phyloP scores from a whole-genome alignment of 2,888 invertebrate species.

The Sarcophaga carnaria region DNA sequence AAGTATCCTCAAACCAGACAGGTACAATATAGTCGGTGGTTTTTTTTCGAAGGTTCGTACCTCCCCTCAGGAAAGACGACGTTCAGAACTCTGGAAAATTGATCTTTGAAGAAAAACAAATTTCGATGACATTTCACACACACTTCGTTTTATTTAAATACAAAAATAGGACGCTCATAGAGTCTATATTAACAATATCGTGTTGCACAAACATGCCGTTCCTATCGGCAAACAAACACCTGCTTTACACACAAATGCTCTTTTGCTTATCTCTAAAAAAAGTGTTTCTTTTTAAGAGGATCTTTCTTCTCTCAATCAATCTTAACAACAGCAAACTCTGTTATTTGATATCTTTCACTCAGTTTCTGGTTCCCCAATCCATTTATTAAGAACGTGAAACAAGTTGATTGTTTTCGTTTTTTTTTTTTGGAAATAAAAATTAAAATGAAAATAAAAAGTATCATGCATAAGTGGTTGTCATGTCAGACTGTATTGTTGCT shows the following conservation, averaged over 20 bases:
- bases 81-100: no score
- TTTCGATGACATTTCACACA: no score
- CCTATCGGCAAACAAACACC: constrained; percentile 12
- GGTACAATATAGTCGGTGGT: no score
- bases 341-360: constrained; percentile 62
- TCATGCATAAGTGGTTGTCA: constrained; percentile 59
- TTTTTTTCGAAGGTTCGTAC: no score
- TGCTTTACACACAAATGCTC: constrained; percentile 31
- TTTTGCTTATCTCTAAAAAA: constrained; percentile 8
- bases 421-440: background rate
- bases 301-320: background rate
- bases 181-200: no score
- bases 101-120: no score
- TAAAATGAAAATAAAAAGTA: constrained; percentile 42
- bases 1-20: no score
- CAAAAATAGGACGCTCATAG: no score
- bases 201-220: no score
- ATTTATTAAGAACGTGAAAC: constrained; percentile 40
- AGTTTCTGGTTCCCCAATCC: background rate
- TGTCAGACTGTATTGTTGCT: constrained; percentile 22
- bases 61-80: no score
- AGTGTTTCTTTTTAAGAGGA: background rate
- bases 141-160: no score
- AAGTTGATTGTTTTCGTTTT: constrained; percentile 40
- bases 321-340: constrained; percentile 29